Conservation (phyloP, 2,797 vertebrate species). For the Poecilia wingei region DNA sequence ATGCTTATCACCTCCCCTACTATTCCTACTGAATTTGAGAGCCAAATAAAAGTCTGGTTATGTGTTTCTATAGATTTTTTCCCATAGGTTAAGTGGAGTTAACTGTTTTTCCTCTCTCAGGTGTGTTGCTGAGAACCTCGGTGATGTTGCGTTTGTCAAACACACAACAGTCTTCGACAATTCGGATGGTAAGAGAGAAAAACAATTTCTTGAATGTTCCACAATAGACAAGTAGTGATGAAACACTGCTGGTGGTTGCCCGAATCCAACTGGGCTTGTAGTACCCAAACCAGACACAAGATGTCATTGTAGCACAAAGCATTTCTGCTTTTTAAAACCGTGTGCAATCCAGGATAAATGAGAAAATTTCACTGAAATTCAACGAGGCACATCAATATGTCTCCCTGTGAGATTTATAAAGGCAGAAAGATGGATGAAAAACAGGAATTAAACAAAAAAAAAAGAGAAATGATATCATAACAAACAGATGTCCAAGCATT, state of each 20-base stretch:
- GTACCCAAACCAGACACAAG: conserved; percentile 60
- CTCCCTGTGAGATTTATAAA: conserved; percentile 3
- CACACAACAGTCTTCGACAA: conserved; percentile 84
- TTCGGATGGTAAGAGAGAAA: conserved; percentile 75
- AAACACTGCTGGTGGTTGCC: not conserved
- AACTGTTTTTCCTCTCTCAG: conserved; percentile 49
- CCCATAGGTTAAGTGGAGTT: too few species aligned
- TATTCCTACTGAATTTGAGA: not conserved
- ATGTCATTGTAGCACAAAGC: conserved; percentile 72
- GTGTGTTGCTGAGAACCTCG: conserved; percentile 86
- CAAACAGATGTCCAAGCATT: conserved; percentile 25
- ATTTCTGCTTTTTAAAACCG: conserved; percentile 5
- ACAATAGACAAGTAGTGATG: not conserved
- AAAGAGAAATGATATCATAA: not conserved
- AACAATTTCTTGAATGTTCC: not conserved
- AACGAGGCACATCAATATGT: conserved; percentile 8
- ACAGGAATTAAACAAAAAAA: conserved; percentile 1
- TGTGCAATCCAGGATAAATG: conserved; percentile 13
- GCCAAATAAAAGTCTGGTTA: not conserved
- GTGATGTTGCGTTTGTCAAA: conserved; percentile 85
- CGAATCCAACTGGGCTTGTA: conserved; percentile 22
- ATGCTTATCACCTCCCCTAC: not conserved
- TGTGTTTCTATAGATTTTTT: not conserved
- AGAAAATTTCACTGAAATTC: conserved; percentile 8
- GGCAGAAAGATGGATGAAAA: not conserved